Conservation (phyloP, 2,888 invertebrate species). For the Lagria hirta region DNA sequence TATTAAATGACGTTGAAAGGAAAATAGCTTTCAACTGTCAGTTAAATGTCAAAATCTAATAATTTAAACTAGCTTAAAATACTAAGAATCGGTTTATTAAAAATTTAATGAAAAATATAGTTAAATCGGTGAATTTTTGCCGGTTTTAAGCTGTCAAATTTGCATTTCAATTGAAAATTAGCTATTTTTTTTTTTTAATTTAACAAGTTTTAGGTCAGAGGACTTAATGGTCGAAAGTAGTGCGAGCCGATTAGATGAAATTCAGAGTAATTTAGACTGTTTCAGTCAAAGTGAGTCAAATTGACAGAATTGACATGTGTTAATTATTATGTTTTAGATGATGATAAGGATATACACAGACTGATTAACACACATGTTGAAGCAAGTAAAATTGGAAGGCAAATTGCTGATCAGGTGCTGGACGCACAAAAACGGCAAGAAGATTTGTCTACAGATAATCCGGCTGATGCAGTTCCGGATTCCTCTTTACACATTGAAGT, state of each 20-base stretch:
- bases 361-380: conserved; percentile 76
- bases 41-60: too few species aligned
- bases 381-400: conserved; percentile 81
- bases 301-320: conserved; percentile 3
- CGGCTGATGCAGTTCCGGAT: conserved; percentile 54
- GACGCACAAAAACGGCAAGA: conserved; percentile 60
- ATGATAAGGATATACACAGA: conserved; percentile 66
- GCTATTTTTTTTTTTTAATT: too few species aligned
- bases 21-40: too few species aligned
- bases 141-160: too few species aligned
- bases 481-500: conserved; percentile 25
- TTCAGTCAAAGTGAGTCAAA: conserved; percentile 57
- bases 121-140: too few species aligned
- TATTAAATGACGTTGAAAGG: too few species aligned
- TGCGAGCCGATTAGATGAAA: conserved; percentile 53
- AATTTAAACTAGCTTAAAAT: background rate
- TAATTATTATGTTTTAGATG: conserved; percentile 47
- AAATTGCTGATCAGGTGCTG: conserved; percentile 78
- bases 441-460: conserved; percentile 57
- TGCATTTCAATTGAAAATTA: too few species aligned
- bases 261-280: conserved; percentile 59
- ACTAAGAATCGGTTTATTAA: too few species aligned
- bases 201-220: too few species aligned
- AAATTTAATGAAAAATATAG: too few species aligned
- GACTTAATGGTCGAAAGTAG: conserved; percentile 57